Conservation (phyloP, 2,888 invertebrate species). For the Agrypnus murinus region DNA sequence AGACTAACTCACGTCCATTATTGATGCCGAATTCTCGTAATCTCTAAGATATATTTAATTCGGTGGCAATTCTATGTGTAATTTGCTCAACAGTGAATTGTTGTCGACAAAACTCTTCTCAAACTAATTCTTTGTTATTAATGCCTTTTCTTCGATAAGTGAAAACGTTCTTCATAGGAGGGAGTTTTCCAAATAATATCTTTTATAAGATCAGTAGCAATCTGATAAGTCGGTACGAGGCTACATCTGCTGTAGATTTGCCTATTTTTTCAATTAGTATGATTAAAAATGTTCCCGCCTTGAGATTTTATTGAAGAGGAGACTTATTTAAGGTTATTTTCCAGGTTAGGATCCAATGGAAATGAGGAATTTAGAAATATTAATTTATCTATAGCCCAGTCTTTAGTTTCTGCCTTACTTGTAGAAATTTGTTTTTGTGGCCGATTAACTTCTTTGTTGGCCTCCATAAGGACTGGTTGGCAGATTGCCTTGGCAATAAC, state of each 20-base stretch:
- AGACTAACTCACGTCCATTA: background rate
- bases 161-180: background rate
- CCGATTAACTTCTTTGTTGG: background rate
- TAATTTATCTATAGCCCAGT: background rate
- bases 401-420: background rate
- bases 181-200: background rate
- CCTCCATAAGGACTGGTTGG: slow-evolving; percentile 13
- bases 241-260: slow-evolving; percentile 1
- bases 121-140: background rate
- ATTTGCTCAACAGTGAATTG: background rate
- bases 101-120: background rate
- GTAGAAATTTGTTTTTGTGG: background rate
- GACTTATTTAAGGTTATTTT: background rate
- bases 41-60: background rate
- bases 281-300: background rate
- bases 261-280: background rate
- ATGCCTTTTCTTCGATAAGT: background rate
- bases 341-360: too few species aligned
- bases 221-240: background rate
- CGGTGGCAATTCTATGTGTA: background rate
- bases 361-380: too few species aligned
- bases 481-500: too few species aligned
- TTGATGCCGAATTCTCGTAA: background rate
- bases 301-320: background rate
- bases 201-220: background rate